These are phyloP conservation scores for Chaitophorus viminalis DNA, from an alignment of 2,888 invertebrate genomes.

Conservation along the genomic window DNA sequence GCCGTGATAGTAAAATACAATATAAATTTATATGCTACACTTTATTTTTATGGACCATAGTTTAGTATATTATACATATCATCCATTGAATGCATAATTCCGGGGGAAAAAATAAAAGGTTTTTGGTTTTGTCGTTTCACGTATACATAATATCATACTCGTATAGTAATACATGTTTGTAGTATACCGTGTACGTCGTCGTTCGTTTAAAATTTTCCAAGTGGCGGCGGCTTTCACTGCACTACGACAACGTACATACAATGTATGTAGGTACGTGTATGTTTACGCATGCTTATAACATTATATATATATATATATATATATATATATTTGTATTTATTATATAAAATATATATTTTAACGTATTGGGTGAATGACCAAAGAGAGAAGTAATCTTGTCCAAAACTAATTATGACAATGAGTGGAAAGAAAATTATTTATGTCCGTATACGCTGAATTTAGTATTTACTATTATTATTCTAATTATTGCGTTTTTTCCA, in stretches of 20 bases:
- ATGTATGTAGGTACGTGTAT: background rate
- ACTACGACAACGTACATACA: background rate
- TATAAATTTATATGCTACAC: background rate
- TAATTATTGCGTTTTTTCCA: background rate
- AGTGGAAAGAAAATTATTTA: background rate
- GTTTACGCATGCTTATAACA: background rate
- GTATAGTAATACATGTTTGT: background rate
- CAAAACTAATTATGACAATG: conserved; percentile 13
- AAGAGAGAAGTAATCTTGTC: conserved; percentile 18
- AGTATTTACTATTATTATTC: background rate
- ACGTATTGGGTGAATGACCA: background rate
- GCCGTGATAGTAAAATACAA: background rate
- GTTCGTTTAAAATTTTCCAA: background rate
- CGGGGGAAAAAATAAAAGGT: background rate
- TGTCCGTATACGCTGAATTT: background rate
- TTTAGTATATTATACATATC: background rate
- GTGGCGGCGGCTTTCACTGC: background rate
- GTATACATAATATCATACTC: background rate
- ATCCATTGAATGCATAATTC: background rate
- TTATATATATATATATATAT: no score
- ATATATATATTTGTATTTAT: background rate
- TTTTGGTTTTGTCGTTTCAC: background rate
- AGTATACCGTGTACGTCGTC: background rate
- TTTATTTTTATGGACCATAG: background rate
- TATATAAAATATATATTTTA: background rate